Conservation (phyloP, 92 coral and sea anemone genomes). For the Galaxea fascicularis region DNA sequence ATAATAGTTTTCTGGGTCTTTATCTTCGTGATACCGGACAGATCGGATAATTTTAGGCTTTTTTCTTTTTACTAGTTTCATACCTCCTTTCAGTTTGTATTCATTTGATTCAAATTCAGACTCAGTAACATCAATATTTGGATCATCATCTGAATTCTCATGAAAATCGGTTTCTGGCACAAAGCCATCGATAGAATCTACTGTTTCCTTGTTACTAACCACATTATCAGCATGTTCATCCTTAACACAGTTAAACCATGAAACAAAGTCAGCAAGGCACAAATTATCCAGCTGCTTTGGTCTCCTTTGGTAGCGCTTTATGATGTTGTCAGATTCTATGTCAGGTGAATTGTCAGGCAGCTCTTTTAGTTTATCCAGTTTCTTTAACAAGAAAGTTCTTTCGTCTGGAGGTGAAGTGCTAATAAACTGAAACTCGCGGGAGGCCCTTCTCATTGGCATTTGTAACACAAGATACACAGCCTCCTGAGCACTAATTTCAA, state of each 20-base stretch:
- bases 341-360: constrained; percentile 71
- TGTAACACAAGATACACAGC: constrained; percentile 75
- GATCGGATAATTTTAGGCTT: constrained; percentile 72
- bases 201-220: not conserved
- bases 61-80: no score
- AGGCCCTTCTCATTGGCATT: constrained; percentile 68
- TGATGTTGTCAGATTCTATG: constrained; percentile 75
- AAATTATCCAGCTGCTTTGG: constrained; percentile 60
- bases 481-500: constrained; percentile 78
- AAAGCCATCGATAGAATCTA: constrained; percentile 55
- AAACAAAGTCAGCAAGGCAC: constrained; percentile 81
- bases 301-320: constrained; percentile 72
- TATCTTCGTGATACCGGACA: constrained; percentile 67
- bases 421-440: constrained; percentile 74
- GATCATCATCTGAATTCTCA: constrained; percentile 64
- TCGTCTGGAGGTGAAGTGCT: constrained; percentile 79
- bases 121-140: no score
- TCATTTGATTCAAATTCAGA: no score
- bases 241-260: constrained; percentile 71
- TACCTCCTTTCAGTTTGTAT: no score
- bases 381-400: constrained; percentile 66
- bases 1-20: constrained; percentile 64
- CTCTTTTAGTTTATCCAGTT: constrained; percentile 63
- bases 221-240: constrained; percentile 6
- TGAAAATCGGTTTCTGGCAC: constrained; percentile 66